Conservation (phyloP, 2,113 vertebrate species). For the Bettongia penicillata region DNA sequence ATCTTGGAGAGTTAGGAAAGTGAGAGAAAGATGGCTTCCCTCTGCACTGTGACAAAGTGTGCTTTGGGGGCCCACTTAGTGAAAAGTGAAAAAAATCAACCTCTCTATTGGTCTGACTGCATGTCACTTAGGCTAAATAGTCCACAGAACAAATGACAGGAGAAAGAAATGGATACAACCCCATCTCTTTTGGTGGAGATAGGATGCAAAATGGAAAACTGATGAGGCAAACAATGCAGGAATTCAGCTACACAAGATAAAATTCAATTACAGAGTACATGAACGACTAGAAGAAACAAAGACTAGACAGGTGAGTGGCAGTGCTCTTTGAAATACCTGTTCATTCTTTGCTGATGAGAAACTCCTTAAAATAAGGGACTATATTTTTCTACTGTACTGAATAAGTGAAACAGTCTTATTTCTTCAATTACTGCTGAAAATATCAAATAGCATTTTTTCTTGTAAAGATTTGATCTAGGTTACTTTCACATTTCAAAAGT, state of each 20-base stretch:
- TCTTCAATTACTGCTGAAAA: background rate
- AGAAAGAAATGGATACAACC: conserved; percentile 7
- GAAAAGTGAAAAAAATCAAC: background rate
- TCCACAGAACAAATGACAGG: conserved; percentile 21
- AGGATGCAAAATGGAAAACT: background rate
- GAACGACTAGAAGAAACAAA: background rate
- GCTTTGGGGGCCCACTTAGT: background rate
- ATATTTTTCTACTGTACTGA: background rate
- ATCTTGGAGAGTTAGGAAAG: background rate
- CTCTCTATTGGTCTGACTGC: background rate
- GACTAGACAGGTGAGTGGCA: background rate
- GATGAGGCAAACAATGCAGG: background rate
- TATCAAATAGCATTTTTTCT: background rate
- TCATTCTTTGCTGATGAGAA: conserved; percentile 1
- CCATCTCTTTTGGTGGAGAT: background rate
- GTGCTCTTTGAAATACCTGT: conserved; percentile 18
- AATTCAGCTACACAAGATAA: background rate
- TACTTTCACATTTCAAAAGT: background rate
- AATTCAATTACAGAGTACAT: background rate
- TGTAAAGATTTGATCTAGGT: background rate
- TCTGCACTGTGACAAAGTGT: background rate
- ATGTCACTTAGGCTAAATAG: background rate
- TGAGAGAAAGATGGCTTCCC: background rate
- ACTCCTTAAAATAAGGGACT: background rate
- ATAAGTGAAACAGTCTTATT: background rate